Base-by-base conservation (phyloP, 2,888 invertebrate species). In the Hanleya hanleyi region DNA sequence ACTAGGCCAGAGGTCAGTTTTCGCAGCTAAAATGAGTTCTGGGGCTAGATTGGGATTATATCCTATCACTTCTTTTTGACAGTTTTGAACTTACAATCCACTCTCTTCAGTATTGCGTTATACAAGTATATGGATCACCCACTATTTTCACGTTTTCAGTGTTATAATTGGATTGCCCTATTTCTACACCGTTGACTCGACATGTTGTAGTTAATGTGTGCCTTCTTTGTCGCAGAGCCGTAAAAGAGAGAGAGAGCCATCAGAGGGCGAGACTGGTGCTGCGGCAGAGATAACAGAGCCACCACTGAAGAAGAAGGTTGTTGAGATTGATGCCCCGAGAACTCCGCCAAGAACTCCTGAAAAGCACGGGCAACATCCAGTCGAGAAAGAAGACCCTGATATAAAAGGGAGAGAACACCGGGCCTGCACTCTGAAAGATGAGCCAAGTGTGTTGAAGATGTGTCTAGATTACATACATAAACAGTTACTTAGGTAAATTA, bases 361-460 rank as follows among this genome's bases (percentile, higher is more conserved):
- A 9, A 18, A n/a, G 4, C n/a, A 18, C 22, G 47, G 3, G 3
- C n/a, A n/a, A n/a, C n/a, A n/a, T n/a, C 57, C 57, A 15, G 1
- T 57, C 26, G 32, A 29, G 57, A n/a, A n/a, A n/a, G 57, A 57
- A 32, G 57, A 22, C 4, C 26, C 15, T 2, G 57, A 57, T 18
- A 57, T 29, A 4, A 57, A 57, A 32, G 57, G 57, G 57, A 57
- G 57, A 26, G 57, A 57, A 57, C 57, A 22, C 22, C 22, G 57
- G 32, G 57, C 57, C 4, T 57, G 57, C 32, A 57, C 57, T 15
- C 22, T 57, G 26, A 1, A 32, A 26, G 57, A 57, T 26, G 57
- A 57, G 29, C 57, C 57, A 22, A 57, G 57, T 26, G 57, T 57
- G 9, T 26, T 57, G 57, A 57, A 29, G 57, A 57, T 57, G 57